A percentile compares a stretch with the other conserved stretches of the same genome.
These are phyloP conservation scores for Trichosurus vulpecula DNA, from an alignment of 2,797 vertebrate genomes.

Conservation along the genomic window DNA sequence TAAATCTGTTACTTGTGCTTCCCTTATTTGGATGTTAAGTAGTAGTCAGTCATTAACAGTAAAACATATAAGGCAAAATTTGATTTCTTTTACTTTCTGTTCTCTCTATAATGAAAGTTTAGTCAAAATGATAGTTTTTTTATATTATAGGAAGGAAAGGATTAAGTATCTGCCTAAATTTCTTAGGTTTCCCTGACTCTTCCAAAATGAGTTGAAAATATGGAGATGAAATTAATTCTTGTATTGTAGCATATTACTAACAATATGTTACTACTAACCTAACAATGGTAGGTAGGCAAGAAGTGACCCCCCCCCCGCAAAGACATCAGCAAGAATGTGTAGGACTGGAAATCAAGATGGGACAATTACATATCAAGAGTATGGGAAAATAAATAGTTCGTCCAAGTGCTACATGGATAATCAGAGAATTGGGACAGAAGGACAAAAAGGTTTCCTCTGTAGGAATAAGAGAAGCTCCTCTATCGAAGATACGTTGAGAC, in stretches of 20 bases:
- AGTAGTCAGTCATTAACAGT: not conserved
- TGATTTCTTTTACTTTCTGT: not conserved
- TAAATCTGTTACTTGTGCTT: not conserved
- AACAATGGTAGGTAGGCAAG: not conserved
- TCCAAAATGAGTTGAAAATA: not conserved
- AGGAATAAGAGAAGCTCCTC: not conserved
- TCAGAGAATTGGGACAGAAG: not conserved
- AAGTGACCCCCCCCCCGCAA: not conserved
- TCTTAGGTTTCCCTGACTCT: not conserved
- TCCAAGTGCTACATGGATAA: not conserved
- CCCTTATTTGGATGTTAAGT: not conserved
- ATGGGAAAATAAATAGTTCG: not conserved
- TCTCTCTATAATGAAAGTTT: not conserved
- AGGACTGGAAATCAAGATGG: not conserved
- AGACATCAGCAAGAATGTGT: not conserved
- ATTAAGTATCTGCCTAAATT: not conserved
- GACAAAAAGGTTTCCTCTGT: not conserved
- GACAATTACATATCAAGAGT: not conserved
- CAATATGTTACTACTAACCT: too few species aligned
- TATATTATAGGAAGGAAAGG: not conserved
- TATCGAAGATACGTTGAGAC: not conserved
- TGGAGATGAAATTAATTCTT: not conserved
- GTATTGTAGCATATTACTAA: not conserved
- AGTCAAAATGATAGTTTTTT: not conserved
- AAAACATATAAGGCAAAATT: not conserved